Evolutionary conservation across 2,888 invertebrate species (phyloP), one percentile per base, ranked within the genome.

Genomic region (Cataglyphis albicans): DNA sequence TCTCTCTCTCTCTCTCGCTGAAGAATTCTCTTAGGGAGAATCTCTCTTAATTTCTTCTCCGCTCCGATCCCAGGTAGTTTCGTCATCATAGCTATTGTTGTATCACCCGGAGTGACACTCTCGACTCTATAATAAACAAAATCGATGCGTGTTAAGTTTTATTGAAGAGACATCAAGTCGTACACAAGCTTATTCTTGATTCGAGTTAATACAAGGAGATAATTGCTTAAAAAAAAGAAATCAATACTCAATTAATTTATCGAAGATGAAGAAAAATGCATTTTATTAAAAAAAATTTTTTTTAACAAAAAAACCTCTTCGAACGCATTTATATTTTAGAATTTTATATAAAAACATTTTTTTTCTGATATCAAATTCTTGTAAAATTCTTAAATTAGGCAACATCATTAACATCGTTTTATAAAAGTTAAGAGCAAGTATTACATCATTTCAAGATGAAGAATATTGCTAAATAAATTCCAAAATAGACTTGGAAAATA

Each of bases 11-110:
- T 35, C 32, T 35, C 32, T 35, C 32, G 6, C 65, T 52, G 78
- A 78, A 72, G 64, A 78, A 78, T 78, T 78, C 74, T 78, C 78
- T 72, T 44, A 72, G 73, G 59, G 59, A 72, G 59, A 59, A 44
- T 81, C 32, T 44, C 73, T 73, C 81, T 81, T 63, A 75, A 73
- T 81, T 75, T 63, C 61, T 75, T 18, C 52, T 41, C 35, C 44
- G 6, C 44, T 57, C 73, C 21, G 18, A 10, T 59, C 25, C 18
- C 35, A n/a, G 1, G 3, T n/a, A 75, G 25, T n/a, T n/a, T 35
- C 57, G 73, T 75, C 21, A 32, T 35, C 61, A 15, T 32, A 59
- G n/a, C 38, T 29, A 15, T 44, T 18, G 44, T 48, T 35, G 5
- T 57, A 72, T 35, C 73, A 21, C 70, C n/a, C 41, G 21, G 3